Evolutionary conservation across 1,140 invertebrate species (phyloP).

Genomic region (Trichogramma pretiosum): DNA sequence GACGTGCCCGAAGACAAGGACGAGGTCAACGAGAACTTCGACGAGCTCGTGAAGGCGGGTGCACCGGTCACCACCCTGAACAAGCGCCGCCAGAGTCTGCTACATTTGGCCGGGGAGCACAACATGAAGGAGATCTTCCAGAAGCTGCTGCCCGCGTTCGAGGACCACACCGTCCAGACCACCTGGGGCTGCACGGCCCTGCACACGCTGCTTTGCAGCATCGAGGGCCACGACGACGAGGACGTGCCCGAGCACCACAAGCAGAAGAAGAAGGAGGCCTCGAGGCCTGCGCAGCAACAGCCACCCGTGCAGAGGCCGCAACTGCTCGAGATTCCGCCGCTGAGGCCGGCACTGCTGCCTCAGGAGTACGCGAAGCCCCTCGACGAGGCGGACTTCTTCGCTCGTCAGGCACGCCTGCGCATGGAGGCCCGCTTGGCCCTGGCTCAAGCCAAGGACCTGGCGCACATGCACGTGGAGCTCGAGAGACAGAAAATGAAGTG

Average conservation of each 20-base stretch:
- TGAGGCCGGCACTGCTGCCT: too few relatives aligned
- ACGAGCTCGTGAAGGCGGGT: conserved; percentile 9
- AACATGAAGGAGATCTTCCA: conserved; percentile 81
- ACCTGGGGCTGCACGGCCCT: conserved; percentile 77
- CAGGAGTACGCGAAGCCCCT: too few relatives aligned
- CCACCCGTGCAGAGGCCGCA: too few relatives aligned
- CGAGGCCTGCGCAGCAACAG: too few relatives aligned
- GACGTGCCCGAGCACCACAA: conserved; percentile 35
- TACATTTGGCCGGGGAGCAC: too few relatives aligned
- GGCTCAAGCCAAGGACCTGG: conserved; percentile 85
- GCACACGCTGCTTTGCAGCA: conserved; percentile 77
- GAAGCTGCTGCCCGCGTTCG: conserved; percentile 74
- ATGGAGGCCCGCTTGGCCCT: conserved; percentile 82
- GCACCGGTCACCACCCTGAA: conserved; percentile 34
- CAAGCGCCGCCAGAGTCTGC: conserved; percentile 74
- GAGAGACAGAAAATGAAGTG: conserved; percentile 71
- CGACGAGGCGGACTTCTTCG: conserved; percentile 75
- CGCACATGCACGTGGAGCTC: conserved; percentile 86
- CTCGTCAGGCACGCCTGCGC: conserved; percentile 73
- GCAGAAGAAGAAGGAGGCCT: conserved; percentile 9
- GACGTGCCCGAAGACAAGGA: conserved; percentile 69
- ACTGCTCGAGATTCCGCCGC: too few relatives aligned
- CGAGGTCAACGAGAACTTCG: not conserved
- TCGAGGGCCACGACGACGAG: too few relatives aligned
- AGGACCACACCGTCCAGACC: conserved; percentile 52